Evolutionary conservation across 1,140 invertebrate species (phyloP), one percentile per base, ranked within the genome.

Genomic region (Sinella curviseta): DNA sequence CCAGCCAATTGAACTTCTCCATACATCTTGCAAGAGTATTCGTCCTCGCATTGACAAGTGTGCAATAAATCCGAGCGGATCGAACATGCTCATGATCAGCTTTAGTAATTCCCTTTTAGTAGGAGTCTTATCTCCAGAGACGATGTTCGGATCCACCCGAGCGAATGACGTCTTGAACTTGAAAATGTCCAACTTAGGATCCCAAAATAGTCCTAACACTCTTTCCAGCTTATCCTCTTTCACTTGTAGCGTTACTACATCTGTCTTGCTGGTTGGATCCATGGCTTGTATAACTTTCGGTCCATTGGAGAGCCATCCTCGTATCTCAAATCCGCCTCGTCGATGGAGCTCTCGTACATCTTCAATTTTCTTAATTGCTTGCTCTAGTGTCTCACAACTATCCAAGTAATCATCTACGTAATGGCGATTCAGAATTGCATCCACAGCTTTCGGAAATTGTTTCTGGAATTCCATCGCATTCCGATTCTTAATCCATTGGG

Each of bases 1-100:
- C 79, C 80, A 83, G 0, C 57, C 80, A 1, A 80, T 30, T 14
- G 74, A 76, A 3, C 4, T 30, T 24, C 36, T 35, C 82, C 82
- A 83, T 17, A 79, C 48, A 12, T 54, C 24, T 48, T 81, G 78
- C 3, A 81, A 12, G 8, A 81, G 17, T 0, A 79, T 79, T 77
- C 65, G 79, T 2, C 35, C 39, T 28, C 20, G n/a, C 12, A 81
- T 55, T 12, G 48, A 48, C 0, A 54, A 57, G 8, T 77, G 70
- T 54, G 39, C 35, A 8, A 81, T 30, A 34, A 34, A 77, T 30
- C 75, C 75, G 0, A 80, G 55, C 2, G 75, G 75, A 35, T 80
- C 76, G 33, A 35, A 75, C 3, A 75, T 1, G 24, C 20, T 28
- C 74, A 75, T 75, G 24, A 75, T 34, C n/a, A 75, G 24, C 28